Evolutionary conservation across 2,797 vertebrate species (phyloP).

Genomic region (Aythya fuligula): DNA sequence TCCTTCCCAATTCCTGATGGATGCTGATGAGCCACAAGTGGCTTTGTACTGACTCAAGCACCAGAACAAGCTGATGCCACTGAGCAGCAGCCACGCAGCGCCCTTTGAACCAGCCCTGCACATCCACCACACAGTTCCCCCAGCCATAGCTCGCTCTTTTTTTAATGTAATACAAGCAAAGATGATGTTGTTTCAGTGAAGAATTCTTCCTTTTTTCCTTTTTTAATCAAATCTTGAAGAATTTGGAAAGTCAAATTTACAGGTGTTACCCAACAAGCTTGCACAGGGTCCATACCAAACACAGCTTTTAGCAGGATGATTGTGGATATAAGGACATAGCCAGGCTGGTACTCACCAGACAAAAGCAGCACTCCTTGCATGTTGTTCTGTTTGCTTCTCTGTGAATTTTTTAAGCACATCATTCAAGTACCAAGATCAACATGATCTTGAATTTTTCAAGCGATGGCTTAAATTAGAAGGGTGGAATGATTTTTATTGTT

Average conservation of each 20-base stretch:
- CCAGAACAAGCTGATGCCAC: background rate
- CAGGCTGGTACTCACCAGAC: background rate
- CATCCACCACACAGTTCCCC: background rate
- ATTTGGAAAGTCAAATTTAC: background rate
- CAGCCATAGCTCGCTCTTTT: background rate
- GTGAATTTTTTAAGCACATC: background rate
- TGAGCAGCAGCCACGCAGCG: background rate
- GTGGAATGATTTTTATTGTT: background rate
- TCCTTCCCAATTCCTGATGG: background rate
- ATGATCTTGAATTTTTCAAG: background rate
- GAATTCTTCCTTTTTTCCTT: background rate
- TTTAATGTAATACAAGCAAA: background rate
- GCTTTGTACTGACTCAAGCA: fast-evolving
- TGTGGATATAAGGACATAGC: background rate
- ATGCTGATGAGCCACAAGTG: fast-evolving
- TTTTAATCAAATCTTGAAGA: background rate
- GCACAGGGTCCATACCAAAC: background rate
- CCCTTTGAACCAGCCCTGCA: background rate
- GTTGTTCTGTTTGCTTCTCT: background rate
- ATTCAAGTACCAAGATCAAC: background rate
- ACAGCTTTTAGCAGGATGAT: background rate
- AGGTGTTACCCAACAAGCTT: background rate
- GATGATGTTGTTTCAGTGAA: background rate
- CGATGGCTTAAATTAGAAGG: background rate
- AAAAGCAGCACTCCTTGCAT: background rate